Conservation (phyloP, 2,113 vertebrate genomes). For the Hippocampus abdominalis region DNA sequence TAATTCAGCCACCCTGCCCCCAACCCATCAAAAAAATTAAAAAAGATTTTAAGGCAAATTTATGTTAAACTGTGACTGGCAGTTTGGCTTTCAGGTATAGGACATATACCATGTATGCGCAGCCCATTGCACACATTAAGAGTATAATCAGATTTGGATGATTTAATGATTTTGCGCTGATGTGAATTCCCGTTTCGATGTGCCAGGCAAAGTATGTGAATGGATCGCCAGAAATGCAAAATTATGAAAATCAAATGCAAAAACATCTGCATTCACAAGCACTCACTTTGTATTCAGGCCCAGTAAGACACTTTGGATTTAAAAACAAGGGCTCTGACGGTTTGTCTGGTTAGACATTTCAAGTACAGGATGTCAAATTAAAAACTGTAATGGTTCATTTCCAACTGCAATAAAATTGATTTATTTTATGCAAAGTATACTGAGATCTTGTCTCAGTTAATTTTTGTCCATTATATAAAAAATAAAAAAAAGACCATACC, state of each 20-base stretch:
- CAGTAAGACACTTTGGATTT: neutral
- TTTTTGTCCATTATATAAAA: neutral
- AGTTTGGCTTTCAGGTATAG: neutral
- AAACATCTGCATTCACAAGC: neutral
- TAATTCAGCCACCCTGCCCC: neutral
- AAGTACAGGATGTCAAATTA: neutral
- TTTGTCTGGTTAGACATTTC: neutral
- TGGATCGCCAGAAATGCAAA: neutral
- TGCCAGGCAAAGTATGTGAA: neutral
- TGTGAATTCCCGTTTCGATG: neutral
- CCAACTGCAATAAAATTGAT: neutral
- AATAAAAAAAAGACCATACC: no score
- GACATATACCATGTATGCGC: no score
- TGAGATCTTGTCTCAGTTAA: neutral
- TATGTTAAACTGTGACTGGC: neutral
- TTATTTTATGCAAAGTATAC: neutral
- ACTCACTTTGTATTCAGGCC: neutral
- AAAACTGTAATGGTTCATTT: neutral
- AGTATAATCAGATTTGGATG: neutral
- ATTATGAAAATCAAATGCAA: neutral
- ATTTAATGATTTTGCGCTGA: neutral
- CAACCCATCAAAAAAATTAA: neutral
- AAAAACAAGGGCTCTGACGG: neutral
- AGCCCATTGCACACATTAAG: neutral
- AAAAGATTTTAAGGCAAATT: neutral